phyloP scores from a whole-genome alignment of 2,888 invertebrate genomes.

The Dinocampus coccinellae region DNA sequence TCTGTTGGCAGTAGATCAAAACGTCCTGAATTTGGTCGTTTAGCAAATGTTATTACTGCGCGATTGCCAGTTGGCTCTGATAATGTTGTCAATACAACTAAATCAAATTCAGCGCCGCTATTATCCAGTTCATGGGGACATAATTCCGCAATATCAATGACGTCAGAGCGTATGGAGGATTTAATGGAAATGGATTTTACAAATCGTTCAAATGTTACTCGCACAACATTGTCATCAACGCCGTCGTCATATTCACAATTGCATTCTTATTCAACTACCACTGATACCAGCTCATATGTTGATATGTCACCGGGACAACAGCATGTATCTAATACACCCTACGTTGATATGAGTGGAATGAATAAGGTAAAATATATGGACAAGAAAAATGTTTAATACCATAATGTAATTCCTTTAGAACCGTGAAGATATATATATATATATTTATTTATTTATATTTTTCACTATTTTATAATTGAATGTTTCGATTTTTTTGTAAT shows the following conservation, averaged over 20 bases:
- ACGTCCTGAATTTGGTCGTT: constrained; percentile 65
- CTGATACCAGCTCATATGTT: constrained; percentile 70
- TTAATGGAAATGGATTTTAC: constrained; percentile 87
- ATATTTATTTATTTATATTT: constrained; percentile 2
- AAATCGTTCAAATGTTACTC: constrained; percentile 59
- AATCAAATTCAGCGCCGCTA: constrained; percentile 80
- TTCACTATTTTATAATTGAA: constrained; percentile 28
- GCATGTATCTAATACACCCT: constrained; percentile 60
- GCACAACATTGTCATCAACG: constrained; percentile 56
- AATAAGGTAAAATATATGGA: constrained; percentile 55
- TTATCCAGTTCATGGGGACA: constrained; percentile 72
- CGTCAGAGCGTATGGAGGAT: constrained; percentile 79
- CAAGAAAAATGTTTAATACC: constrained; percentile 7
- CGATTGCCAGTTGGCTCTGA: constrained; percentile 60
- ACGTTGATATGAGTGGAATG: constrained; percentile 67
- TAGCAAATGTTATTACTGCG: constrained; percentile 58
- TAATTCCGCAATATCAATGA: constrained; percentile 70
- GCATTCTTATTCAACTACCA: constrained; percentile 66
- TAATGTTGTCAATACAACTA: constrained; percentile 65
- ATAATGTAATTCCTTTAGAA: not conserved
- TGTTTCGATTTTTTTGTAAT: constrained; percentile 33
- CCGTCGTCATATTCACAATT: constrained; percentile 59
- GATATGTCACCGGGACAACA: constrained; percentile 70
- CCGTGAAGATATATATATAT: not conserved
- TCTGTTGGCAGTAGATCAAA: constrained; percentile 82